Evolutionary conservation across 2,797 vertebrate genomes (phyloP), one percentile per base, ranked within the genome.

Genomic region (Chloroceryle inda): DNA sequence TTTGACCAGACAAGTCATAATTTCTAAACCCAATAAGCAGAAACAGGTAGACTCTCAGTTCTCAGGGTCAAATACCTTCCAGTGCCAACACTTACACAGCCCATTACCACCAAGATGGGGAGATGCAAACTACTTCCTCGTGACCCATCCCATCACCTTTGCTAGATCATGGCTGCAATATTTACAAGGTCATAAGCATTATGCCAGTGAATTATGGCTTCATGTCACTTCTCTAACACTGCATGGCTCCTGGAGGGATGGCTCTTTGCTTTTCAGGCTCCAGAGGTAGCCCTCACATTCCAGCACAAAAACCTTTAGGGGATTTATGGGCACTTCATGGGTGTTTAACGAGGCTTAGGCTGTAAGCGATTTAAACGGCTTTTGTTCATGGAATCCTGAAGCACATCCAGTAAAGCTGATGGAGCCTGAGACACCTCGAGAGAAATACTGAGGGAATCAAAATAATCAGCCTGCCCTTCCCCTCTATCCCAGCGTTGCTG

Each of bases 311-410:
- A 12, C 19, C 29, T 72, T 18, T 21, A 56, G 33, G 31, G 56
- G 56, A 95, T 94, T 95, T 92, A 89, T 33, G 19, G 47, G 53
- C 27, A 64, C 29, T 92, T 80, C 78, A 72, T 0, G 1, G 17
- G 38, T 44, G 58, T 80, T 96, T 85, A 95, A 93, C 77, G 81
- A 92, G 50, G 78, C 72, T 94, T 89, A 66, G 22, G n/a, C 27
- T 1, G 1, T 37, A 85, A 89, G 58, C 3, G 1, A 80, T 50
- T 38, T 53, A 58, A 96, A 77, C 29, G 37, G 49, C 37, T 89
- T 72, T 37, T 72, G 42, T 61, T 85, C 64, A 37, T 1, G 1
- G 29, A 85, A 83, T 77, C 23, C 61, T 77, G 74, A 89, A 93
- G 52, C 52, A 79, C 35, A 35, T 64, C 33, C 35, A 67, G 35